Percentiles rank a stretch among this genome's conserved stretches.
phyloP scores from a whole-genome alignment of 2,797 vertebrate genomes.

The Cossypha polioptera region DNA sequence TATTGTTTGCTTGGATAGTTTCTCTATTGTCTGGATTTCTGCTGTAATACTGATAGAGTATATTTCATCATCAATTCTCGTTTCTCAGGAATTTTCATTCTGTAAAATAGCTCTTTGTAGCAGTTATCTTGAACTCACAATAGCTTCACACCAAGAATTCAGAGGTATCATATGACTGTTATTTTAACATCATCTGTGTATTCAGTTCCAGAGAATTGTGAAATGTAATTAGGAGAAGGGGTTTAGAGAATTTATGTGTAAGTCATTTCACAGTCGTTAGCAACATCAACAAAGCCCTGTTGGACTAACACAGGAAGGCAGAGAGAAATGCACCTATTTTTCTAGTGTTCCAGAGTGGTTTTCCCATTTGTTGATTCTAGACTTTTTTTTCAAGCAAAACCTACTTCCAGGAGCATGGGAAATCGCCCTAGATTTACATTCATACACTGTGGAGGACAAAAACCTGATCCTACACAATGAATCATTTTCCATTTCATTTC shows the following conservation, averaged over 20 bases:
- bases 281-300: neutral
- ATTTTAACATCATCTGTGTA: slow-evolving; percentile 25
- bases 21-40: neutral
- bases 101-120: neutral
- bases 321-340: slow-evolving; percentile 16
- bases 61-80: neutral
- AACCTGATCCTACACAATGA: neutral
- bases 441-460: neutral
- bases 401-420: slow-evolving; percentile 54
- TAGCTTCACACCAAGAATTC: neutral
- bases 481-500: slow-evolving; percentile 43
- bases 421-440: neutral
- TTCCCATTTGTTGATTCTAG: slow-evolving; percentile 47
- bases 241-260: neutral
- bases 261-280: neutral
- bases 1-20: neutral
- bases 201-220: slow-evolving; percentile 1
- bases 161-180: slow-evolving; percentile 23
- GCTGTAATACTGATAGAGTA: neutral
- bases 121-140: neutral
- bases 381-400: neutral
- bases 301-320: slow-evolving; percentile 15
- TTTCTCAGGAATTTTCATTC: neutral
- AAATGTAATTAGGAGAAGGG: neutral
- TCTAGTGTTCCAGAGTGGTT: neutral